These are phyloP conservation scores for Speoplatyrhinus poulsoni DNA, from an alignment of 2,113 vertebrate genomes.

Conservation along the genomic window DNA sequence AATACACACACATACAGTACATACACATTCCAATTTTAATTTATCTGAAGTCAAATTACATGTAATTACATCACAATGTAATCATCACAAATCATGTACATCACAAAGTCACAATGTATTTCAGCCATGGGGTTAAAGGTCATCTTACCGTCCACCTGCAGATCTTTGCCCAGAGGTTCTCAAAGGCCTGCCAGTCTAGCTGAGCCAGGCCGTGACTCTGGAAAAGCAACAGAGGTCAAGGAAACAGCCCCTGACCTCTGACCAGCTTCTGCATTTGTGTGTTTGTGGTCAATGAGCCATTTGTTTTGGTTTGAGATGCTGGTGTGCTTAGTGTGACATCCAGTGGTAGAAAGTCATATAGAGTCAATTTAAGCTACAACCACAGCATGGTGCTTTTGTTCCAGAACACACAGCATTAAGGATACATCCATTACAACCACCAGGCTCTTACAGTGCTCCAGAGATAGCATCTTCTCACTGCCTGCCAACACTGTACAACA, in stretches of 20 bases:
- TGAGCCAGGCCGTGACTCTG: conserved; percentile 66
- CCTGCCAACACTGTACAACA: conserved; percentile 66
- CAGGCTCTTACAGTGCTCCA: conserved; percentile 79
- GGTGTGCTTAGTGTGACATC: no score
- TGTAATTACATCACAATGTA: not conserved
- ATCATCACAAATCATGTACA: no score
- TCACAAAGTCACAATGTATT: not conserved
- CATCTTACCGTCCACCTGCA: conserved; percentile 69
- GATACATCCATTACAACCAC: conserved; percentile 80
- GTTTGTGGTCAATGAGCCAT: no score
- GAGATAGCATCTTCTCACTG: conserved; percentile 63
- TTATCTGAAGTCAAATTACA: not conserved
- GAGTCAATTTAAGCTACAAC: not conserved
- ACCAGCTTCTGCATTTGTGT: no score
- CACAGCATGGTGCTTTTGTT: not conserved
- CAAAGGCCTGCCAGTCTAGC: conserved; percentile 65
- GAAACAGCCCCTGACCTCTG: not conserved
- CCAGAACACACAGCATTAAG: conserved; percentile 28
- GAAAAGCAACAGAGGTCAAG: conserved; percentile 45
- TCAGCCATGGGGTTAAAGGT: not conserved
- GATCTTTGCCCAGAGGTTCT: conserved; percentile 72
- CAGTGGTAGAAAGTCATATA: not conserved
- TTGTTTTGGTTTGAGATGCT: not conserved
- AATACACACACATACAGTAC: not conserved
- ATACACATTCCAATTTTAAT: not conserved